Conservation (phyloP, 2,888 invertebrate species). For the Tipula unca region DNA sequence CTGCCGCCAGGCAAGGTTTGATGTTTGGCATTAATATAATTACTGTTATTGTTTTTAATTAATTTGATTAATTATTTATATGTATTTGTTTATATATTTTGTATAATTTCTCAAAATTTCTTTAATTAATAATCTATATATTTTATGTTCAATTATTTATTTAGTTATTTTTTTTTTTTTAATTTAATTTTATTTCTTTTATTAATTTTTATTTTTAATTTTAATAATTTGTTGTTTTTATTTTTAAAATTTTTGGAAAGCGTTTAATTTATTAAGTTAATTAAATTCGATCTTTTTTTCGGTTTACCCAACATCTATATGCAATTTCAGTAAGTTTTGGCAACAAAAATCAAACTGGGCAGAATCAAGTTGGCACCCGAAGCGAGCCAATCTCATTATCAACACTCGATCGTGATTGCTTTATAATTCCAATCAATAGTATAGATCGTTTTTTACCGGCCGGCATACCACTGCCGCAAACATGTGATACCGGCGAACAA, state of each 20-base stretch:
- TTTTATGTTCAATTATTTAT: background rate
- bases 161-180: background rate
- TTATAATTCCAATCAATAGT: constrained; percentile 86
- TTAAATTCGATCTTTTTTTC: constrained; percentile 18
- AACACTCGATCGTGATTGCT: constrained; percentile 80
- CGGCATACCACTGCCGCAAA: constrained; percentile 67
- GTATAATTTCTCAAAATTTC: constrained; percentile 10
- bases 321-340: constrained; percentile 34
- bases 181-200: background rate
- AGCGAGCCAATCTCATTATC: constrained; percentile 69
- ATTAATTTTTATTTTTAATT: background rate
- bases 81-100: constrained; percentile 21
- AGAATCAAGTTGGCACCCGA: constrained; percentile 30
- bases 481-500: constrained; percentile 51
- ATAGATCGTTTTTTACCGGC: constrained; percentile 81
- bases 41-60: constrained; percentile 9
- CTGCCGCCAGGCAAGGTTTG: constrained; percentile 48
- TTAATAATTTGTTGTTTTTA: constrained; percentile 18
- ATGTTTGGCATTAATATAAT: constrained; percentile 27
- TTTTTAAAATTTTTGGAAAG: background rate
- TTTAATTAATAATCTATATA: background rate
- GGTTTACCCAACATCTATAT: background rate
- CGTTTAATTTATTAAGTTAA: background rate
- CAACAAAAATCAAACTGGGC: constrained; percentile 23
- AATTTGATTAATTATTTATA: background rate